Evolutionary conservation across 2,888 invertebrate genomes (phyloP), one percentile per base, ranked within the genome.

Genomic region (Dioctria rufipes): DNA sequence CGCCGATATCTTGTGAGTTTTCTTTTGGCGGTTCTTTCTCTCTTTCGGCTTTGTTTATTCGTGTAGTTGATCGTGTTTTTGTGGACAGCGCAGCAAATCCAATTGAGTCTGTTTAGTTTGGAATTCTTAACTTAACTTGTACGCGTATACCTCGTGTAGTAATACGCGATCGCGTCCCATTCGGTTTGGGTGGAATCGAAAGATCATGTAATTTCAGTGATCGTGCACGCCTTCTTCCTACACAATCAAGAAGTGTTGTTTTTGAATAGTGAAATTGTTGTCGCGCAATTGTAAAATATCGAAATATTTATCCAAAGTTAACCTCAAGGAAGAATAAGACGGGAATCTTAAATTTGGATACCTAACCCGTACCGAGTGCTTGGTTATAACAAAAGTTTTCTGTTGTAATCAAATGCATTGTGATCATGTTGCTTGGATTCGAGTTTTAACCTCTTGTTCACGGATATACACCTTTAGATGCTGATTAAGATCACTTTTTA

Each of bases 171-270:
- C 67, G 5, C 5, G 49, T 54, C n/a, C 67, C 43, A 46, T 6
- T 40, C 25, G 25, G 54, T 51, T 42, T 73, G 42, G 73, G 73
- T 73, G 73, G 73, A 73, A 73, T 73, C 73, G 58, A 73, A 60
- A 58, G 73, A 73, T 73, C 73, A 42, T 73, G 73, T 73, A 73
- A 73, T 73, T 73, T 73, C 43, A 77, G 77, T 77, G 77, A 77
- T 77, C 77, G 77, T 77, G 61, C 77, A 46, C 77, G 63, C 77
- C 77, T 77, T 77, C 77, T 63, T 77, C 77, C 77, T 77, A 77
- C 77, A 77, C 77, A 63, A 60, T 49, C 46, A 49, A 25, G 25
- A 25, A 63, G 77, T 63, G 77, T 40, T 63, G 63, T 63, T 77
- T 25, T 25, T 77, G 49, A 77, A 77, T 77, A 77, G 77, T 77